phyloP scores from a whole-genome alignment of 2,888 invertebrate species.

The Troglohyphantes excavatus region DNA sequence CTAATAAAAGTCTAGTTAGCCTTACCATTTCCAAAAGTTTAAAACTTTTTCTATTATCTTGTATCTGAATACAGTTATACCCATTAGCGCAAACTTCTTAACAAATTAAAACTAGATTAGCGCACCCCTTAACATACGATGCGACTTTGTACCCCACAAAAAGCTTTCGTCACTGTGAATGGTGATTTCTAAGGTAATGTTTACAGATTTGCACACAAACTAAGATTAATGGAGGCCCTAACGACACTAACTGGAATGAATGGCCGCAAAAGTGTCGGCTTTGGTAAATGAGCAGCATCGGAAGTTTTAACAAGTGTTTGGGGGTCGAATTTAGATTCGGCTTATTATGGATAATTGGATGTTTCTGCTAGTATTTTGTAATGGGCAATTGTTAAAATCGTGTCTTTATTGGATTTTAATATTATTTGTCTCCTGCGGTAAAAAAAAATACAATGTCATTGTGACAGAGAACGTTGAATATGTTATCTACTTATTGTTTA shows the following conservation, averaged over 20 bases:
- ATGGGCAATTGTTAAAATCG: too few species aligned
- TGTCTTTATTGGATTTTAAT: too few species aligned
- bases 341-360: not conserved
- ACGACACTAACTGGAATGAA: not conserved
- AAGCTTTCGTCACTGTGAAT: not conserved
- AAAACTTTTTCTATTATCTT: too few species aligned
- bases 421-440: too few species aligned
- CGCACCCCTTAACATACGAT: not conserved
- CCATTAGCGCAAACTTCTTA: not conserved
- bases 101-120: not conserved
- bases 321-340: not conserved
- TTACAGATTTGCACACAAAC: slow-evolving; percentile 8
- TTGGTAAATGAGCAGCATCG: not conserved
- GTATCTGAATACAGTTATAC: not conserved
- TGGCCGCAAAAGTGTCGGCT: not conserved
- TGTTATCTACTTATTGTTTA: too few species aligned
- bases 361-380: not conserved
- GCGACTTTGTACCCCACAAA: not conserved
- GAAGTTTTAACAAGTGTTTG: not conserved
- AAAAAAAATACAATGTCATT: too few species aligned
- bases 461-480: too few species aligned
- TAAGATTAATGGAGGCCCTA: not conserved
- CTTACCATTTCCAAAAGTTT: too few species aligned
- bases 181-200: not conserved
- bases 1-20: too few species aligned